Evolutionary conservation across 1,140 invertebrate genomes (phyloP).

Genomic region (Pogonognathellus flavescens): DNA sequence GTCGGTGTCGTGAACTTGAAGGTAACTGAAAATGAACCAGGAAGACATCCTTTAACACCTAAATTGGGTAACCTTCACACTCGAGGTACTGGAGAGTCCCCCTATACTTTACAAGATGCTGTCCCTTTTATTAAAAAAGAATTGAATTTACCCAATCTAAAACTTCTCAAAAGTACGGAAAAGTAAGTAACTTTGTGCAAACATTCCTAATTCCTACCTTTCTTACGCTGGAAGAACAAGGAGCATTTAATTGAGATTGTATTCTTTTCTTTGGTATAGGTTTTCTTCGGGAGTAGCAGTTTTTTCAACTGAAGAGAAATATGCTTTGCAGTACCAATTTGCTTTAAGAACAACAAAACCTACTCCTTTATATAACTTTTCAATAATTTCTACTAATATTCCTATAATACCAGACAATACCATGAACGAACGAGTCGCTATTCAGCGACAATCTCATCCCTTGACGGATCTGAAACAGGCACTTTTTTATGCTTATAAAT

Average conservation of each 20-base stretch:
- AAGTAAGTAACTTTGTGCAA: constrained; percentile 16
- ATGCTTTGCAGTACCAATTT: constrained; percentile 18
- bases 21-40: background rate
- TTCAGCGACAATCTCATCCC: constrained; percentile 36
- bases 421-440: constrained; percentile 46
- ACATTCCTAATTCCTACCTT: too few species aligned
- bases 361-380: constrained; percentile 22
- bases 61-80: constrained; percentile 58
- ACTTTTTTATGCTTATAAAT: background rate
- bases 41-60: background rate
- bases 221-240: too few species aligned
- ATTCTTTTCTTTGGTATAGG: too few species aligned
- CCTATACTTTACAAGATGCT: constrained; percentile 68
- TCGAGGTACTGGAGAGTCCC: constrained; percentile 40
- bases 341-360: constrained; percentile 47
- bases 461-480: constrained; percentile 36
- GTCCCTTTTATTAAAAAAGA: constrained; percentile 67
- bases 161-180: constrained; percentile 69
- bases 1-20: constrained; percentile 64
- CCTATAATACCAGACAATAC: background rate
- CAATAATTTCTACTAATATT: constrained; percentile 48
- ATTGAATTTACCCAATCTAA: constrained; percentile 68
- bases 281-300: constrained; percentile 62
- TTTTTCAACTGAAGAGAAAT: constrained; percentile 53
- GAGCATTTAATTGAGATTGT: too few species aligned